Evolutionary conservation across 2,888 invertebrate genomes (phyloP), one percentile per base, ranked within the genome.

Genomic region (Pseudococcus viburni): DNA sequence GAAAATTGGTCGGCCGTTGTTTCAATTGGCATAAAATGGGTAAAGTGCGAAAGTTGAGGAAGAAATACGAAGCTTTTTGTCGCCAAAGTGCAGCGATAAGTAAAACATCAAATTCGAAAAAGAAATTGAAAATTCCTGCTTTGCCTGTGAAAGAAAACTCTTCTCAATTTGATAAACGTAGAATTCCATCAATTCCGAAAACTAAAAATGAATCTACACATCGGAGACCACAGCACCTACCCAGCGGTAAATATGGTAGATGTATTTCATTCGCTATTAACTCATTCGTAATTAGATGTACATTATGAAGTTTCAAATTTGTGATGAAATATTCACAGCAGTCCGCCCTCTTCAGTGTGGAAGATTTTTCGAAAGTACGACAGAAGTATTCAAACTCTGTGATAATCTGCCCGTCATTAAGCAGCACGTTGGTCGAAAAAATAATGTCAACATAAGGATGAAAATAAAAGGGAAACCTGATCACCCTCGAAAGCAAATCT

Each of bases 1-100:
- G 26, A 33, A 33, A 33, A 33, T 33, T 33, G 26, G 3, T 33
- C 26, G 3, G 3, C 26, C 26, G 3, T 1, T 33, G 26, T 33
- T 33, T 33, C 26, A 33, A 33, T 3, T 33, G 5, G 5, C 5
- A 0, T 42, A 51, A n/a, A 7, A 55, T 55, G 55, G 55, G 88
- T 33, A 88, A 88, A 77, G 88, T 88, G n/a, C 48, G 42, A 59
- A 46, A 46, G 51, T 80, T 88, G 11, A 48, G 88, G 19, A 88
- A 88, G 19, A 88, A 88, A 19, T 88, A 83, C 19, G 22, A 55
- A n/a, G 88, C 42, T 8, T 39, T 88, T 11, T 80, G 80, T 12
- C n/a, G 55, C 5, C 59, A 83, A 39, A 80, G 8, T 19, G 80
- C 6, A 22, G 1, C 39, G 17, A 77, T n/a, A 33, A 55, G n/a